Conservation (phyloP, 2,888 invertebrate genomes). For the Baccha elongata region DNA sequence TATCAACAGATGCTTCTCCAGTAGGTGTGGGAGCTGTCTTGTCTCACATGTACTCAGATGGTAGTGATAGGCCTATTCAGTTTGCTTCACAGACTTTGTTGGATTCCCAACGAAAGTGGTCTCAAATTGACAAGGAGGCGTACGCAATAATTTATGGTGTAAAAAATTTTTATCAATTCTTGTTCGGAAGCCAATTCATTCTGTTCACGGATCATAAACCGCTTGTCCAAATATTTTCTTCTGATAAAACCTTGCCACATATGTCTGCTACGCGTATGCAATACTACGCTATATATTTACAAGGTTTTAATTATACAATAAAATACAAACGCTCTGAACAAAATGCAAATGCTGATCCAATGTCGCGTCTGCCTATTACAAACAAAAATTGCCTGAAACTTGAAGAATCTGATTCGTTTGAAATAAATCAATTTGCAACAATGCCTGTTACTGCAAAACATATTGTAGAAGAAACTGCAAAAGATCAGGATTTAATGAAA, state of each 20-base stretch:
- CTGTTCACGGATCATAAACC: no score
- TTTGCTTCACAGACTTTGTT: constrained; percentile 21
- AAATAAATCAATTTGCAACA: constrained; percentile 1
- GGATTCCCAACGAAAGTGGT: constrained; percentile 11
- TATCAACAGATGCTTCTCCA: no score
- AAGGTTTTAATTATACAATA: constrained; percentile 58
- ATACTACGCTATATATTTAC: constrained; percentile 19
- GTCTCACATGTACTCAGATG: constrained; percentile 77
- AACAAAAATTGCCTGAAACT: not conserved
- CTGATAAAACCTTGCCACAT: constrained; percentile 9
- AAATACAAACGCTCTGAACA: constrained; percentile 45
- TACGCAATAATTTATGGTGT: constrained; percentile 20
- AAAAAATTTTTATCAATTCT: constrained; percentile 10
- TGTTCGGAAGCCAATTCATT: not conserved
- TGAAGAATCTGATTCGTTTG: constrained; percentile 7
- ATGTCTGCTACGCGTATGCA: constrained; percentile 23
- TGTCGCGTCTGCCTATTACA: constrained; percentile 38
- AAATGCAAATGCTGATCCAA: constrained; percentile 65
- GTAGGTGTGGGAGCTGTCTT: constrained; percentile 75
- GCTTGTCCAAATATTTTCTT: constrained; percentile 13
- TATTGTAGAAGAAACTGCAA: constrained; percentile 18
- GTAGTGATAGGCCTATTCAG: constrained; percentile 78
- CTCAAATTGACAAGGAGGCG: no score
- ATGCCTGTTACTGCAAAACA: constrained; percentile 7
- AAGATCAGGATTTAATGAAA: not conserved